These are phyloP conservation scores for Dorcus parallelipipedus DNA, from an alignment of 2,888 invertebrate species.

Conservation along the genomic window DNA sequence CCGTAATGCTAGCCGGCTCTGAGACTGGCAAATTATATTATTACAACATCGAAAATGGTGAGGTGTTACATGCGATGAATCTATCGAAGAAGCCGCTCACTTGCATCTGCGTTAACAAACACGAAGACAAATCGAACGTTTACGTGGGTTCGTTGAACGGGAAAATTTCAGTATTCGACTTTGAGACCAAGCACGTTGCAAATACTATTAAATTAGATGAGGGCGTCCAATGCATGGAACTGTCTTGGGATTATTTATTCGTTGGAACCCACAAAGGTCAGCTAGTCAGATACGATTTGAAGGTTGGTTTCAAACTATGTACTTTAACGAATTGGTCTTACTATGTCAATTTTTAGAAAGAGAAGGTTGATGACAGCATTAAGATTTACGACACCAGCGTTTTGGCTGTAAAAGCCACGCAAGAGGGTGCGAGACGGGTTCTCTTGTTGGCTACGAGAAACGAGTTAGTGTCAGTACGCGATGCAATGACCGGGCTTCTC, in stretches of 20 bases:
- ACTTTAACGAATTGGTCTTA: not conserved
- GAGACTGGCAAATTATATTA: constrained; percentile 63
- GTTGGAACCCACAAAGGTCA: constrained; percentile 71
- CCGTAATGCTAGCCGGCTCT: constrained; percentile 61
- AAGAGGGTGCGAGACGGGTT: constrained; percentile 69
- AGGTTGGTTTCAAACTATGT: constrained; percentile 49
- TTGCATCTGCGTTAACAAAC: constrained; percentile 55
- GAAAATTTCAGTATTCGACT: constrained; percentile 58
- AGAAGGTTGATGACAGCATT: constrained; percentile 31
- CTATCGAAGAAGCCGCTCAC: constrained; percentile 62
- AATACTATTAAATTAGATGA: constrained; percentile 56
- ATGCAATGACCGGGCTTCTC: constrained; percentile 67
- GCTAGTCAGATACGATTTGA: constrained; percentile 65
- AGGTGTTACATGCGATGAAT: constrained; percentile 54
- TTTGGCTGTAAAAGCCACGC: constrained; percentile 66
- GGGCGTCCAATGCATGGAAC: constrained; percentile 72
- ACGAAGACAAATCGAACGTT: constrained; percentile 35
- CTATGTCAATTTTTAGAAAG: constrained; percentile 24
- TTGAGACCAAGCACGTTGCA: constrained; percentile 54
- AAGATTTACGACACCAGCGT: constrained; percentile 58
- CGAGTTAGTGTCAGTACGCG: constrained; percentile 67
- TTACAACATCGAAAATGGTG: constrained; percentile 54
- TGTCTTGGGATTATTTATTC: constrained; percentile 68
- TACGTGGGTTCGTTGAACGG: constrained; percentile 64
- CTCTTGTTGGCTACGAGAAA: constrained; percentile 68